These are phyloP conservation scores for Anthopleura sola DNA, from an alignment of 64 coral and sea anemone species.

Conservation along the genomic window DNA sequence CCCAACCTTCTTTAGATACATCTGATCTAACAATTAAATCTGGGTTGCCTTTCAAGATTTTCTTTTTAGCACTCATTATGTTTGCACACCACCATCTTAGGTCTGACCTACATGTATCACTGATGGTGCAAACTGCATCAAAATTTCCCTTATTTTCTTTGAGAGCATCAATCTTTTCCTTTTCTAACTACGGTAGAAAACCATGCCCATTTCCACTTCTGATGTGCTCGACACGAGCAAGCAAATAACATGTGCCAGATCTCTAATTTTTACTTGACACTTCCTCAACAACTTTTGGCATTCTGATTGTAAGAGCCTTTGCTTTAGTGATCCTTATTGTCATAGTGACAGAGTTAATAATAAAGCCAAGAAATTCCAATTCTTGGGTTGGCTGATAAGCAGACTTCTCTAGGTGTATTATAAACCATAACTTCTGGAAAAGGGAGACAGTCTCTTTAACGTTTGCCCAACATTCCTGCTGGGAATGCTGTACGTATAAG, in stretches of 20 bases:
- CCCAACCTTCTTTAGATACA: constrained; percentile 45
- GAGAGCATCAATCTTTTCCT: neutral
- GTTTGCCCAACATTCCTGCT: neutral
- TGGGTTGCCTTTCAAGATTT: constrained; percentile 8
- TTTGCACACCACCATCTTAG: constrained; percentile 26
- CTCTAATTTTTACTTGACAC: neutral
- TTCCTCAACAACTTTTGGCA: neutral
- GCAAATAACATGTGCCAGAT: neutral
- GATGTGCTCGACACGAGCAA: neutral
- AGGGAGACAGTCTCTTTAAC: neutral
- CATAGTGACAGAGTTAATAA: constrained; percentile 24
- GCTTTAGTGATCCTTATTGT: neutral
- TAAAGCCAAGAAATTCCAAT: neutral
- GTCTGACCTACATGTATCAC: constrained; percentile 9
- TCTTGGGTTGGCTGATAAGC: neutral
- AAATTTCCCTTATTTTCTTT: neutral
- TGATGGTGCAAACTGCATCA: neutral
- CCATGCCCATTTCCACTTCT: neutral
- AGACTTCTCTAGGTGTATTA: neutral
- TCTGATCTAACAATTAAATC: constrained; percentile 27
- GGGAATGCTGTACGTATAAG: neutral
- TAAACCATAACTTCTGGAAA: neutral
- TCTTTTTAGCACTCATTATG: constrained; percentile 14
- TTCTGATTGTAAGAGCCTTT: neutral
- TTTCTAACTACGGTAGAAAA: constrained; percentile 1